Evolutionary conservation across 1,140 invertebrate genomes (phyloP), one percentile per base, ranked within the genome.

Genomic region (Drosophila willistoni): DNA sequence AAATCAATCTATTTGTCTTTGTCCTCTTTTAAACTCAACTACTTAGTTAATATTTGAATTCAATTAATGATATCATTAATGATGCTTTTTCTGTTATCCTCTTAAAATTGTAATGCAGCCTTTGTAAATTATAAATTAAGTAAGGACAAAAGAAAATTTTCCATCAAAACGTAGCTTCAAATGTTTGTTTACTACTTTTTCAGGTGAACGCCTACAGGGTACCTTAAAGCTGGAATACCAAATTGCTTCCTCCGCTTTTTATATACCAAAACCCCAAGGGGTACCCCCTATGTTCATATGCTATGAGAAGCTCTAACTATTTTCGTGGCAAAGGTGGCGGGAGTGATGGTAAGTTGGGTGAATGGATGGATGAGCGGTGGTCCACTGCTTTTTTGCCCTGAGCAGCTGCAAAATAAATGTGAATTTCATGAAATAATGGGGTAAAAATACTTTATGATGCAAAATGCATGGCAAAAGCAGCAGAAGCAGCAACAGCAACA

Each of bases 401-500:
- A 84, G 67, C 81, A 79, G 77, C 77, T 84, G 77, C 65, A 85
- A 79, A 85, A 85, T 85, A 85, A 85, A 85, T 85, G 81, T 75
- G 78, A 78, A 85, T 85, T 85, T 85, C 78, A 81, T 85, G 71
- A 85, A 85, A 85, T 85, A 85, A 85, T 85, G 74, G 82, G 62
- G 74, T 78, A 72, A 85, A 85, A 85, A 85, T 85, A 76, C 70
- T 81, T 85, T 84, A 84, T 85, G 75, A 85, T 85, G 81, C 74
- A 85, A 85, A 81, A 81, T 85, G 71, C 76, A 85, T 67, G 71
- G 44, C 47, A 60, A 44, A 51, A 64, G 29, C 68, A 62, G 69
- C 36, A 67, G 44, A 19, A 64, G 57, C 29, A 41, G 25, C 44
- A 55, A 39, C 72, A 69, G 41, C 77, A 39, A 57, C 34, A 54